Percentiles rank a stretch among this genome's conserved stretches.
Conservation (phyloP, 2,113 vertebrate genomes). For the Pagrus major region DNA sequence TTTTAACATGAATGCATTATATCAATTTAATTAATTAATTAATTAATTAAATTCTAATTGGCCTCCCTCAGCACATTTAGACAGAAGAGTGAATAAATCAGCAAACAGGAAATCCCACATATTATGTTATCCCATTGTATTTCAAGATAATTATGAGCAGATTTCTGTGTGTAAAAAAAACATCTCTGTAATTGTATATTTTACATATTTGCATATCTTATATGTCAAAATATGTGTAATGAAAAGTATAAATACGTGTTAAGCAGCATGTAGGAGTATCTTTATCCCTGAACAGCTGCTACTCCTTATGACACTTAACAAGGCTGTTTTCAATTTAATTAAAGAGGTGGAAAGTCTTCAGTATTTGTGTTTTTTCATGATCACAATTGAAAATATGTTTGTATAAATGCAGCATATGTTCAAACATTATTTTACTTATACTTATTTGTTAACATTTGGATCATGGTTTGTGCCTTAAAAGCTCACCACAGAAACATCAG, state of each 20-base stretch:
- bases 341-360: background rate
- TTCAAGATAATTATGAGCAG: background rate
- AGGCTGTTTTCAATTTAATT: background rate
- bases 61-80: background rate
- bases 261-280: background rate
- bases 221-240: background rate
- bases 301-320: background rate
- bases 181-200: background rate
- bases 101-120: conserved; percentile 57
- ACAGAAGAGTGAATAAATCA: background rate
- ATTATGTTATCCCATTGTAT: conserved; percentile 14
- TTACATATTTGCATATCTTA: background rate
- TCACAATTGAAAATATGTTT: no score
- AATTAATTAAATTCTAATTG: no score
- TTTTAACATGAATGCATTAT: no score
- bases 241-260: background rate
- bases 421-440: background rate
- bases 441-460: background rate
- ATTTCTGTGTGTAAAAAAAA: background rate
- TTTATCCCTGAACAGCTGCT: background rate
- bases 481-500: background rate
- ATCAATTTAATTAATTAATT: no score
- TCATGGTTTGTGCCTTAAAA: background rate
- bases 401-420: background rate
- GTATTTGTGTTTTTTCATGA: background rate